phyloP scores from a whole-genome alignment of 2,797 vertebrate genomes.

The Pangasius macronema region DNA sequence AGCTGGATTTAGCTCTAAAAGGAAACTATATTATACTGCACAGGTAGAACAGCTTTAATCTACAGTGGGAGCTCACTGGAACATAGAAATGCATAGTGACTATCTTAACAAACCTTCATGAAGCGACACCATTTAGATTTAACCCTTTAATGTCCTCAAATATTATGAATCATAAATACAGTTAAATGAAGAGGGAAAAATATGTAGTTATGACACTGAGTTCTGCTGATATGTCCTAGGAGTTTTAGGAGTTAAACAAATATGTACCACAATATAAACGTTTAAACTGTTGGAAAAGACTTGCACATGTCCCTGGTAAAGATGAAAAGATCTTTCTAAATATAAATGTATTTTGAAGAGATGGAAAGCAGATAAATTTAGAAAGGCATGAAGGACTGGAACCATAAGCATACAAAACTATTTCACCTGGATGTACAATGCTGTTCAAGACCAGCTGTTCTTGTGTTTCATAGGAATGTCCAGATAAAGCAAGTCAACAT shows the following conservation, averaged over 20 bases:
- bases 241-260: neutral
- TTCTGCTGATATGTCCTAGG: too few relatives aligned
- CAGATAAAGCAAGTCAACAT: conserved; percentile 12
- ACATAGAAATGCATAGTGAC: conserved; percentile 39
- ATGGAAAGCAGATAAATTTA: neutral
- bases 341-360: conserved; percentile 8
- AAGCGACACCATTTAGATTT: conserved; percentile 48
- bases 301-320: neutral
- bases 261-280: neutral
- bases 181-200: neutral
- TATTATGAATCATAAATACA: neutral
- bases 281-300: neutral
- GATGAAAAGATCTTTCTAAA: neutral
- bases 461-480: conserved; percentile 1
- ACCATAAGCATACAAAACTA: neutral
- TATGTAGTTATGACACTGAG: neutral
- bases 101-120: conserved; percentile 44
- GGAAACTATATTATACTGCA: conserved; percentile 34
- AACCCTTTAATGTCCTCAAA: conserved; percentile 1
- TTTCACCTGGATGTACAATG: neutral
- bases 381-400: conserved; percentile 11
- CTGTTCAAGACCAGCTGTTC: conserved; percentile 9
- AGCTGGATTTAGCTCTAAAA: conserved; percentile 34
- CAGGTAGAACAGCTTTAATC: conserved; percentile 42
- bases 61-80: conserved; percentile 32